Percentiles rank a stretch among this genome's conserved stretches.
Conservation (phyloP, 2,113 vertebrate species). For the Tachysurus vachellii region DNA sequence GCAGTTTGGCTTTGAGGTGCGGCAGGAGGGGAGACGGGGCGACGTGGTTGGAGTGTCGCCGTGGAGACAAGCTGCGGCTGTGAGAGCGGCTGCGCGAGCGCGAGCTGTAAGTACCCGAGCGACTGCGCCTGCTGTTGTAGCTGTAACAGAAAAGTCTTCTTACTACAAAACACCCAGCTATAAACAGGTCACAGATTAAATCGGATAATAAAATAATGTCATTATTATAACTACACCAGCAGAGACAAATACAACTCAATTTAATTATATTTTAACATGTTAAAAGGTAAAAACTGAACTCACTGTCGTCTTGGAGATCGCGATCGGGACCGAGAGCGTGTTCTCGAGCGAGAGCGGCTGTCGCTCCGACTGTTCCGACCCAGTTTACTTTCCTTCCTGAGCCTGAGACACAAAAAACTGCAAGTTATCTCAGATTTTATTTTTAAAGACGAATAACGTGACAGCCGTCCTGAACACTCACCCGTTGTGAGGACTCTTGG, state of each 20-base stretch:
- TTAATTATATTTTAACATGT: neutral
- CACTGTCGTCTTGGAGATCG: slow-evolving; percentile 90
- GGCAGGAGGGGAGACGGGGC: slow-evolving; percentile 78
- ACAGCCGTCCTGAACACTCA: slow-evolving; percentile 58
- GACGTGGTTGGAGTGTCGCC: slow-evolving; percentile 83
- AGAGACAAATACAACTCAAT: neutral
- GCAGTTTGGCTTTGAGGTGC: slow-evolving; percentile 86
- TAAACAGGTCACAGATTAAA: no score
- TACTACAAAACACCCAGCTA: no score
- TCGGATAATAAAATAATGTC: no score
- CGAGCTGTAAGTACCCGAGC: slow-evolving; percentile 95
- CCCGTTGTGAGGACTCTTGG: slow-evolving; percentile 97
- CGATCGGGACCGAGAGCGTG: slow-evolving; percentile 87
- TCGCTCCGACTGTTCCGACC: slow-evolving; percentile 88
- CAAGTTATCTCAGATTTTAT: neutral
- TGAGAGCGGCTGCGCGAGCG: slow-evolving; percentile 90
- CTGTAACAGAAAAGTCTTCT: slow-evolving; percentile 63
- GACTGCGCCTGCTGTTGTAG: slow-evolving; percentile 93
- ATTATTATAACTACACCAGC: neutral
- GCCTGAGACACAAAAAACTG: slow-evolving; percentile 60
- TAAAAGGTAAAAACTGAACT: slow-evolving; percentile 60
- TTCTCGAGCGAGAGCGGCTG: slow-evolving; percentile 84
- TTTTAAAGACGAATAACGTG: neutral
- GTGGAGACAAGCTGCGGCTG: slow-evolving; percentile 90
- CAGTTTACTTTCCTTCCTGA: slow-evolving; percentile 91